Evolutionary conservation across 2,113 vertebrate species (phyloP), one percentile per base, ranked within the genome.

Genomic region (Zosterops borbonicus): DNA sequence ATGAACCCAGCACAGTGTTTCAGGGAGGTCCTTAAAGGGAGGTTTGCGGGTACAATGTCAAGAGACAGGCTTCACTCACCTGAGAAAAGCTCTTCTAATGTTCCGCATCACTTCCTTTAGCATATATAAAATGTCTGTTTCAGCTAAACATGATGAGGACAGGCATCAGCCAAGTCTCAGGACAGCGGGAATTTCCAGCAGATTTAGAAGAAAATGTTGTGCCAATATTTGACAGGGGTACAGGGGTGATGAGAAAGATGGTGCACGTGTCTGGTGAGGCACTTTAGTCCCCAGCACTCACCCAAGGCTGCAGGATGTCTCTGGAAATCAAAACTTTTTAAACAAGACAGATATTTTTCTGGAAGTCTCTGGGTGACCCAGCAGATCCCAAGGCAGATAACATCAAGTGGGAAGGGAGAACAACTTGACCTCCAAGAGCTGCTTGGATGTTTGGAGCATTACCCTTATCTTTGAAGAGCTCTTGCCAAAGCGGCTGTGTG

Each of bases 341-440:
- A 93, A 53, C 31, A 67, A 67, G 47, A 74, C 1, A 8, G 19
- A 46, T 42, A 73, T 77, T 92, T 93, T 92, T 60, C 80, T 79
- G 65, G 42, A 86, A 86, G 74, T 58, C 29, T 67, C 22, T 81
- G 28, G 74, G 60, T n/a, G 60, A 95, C 83, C 37, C 17, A 80
- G 83, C 67, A 93, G 90, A 93, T 94, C 89, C 31, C 23, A 89
- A 81, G 19, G 68, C 85, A 97, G 94, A 97, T 94, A 96, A 86
- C 39, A 65, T 89, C 70, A 86, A 96, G 91, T 83, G 91, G 80
- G 73, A 83, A 90, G 42, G 27, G 79, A 94, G 89, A 85, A 64
- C 22, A 8, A 31, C 83, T 92, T 96, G 96, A 96, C 94, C 92
- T 96, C 73, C 76, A 89, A 93, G 80, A 80, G 52, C 83, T 86